These are phyloP conservation scores for Hylaeus volcanicus DNA, from an alignment of 1,140 invertebrate genomes.

Conservation along the genomic window DNA sequence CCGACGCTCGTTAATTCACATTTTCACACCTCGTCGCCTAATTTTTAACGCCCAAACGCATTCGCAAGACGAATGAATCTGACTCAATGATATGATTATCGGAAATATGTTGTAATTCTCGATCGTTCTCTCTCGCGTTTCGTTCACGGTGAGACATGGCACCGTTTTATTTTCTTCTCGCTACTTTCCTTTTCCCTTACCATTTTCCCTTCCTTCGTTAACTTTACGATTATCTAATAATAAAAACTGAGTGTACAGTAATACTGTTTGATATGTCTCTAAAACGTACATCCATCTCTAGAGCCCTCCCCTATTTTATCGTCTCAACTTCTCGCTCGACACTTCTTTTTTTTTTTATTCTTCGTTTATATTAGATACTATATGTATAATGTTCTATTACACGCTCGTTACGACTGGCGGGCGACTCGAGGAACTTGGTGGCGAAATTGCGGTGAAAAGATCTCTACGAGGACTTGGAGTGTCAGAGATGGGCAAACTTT, in stretches of 20 bases:
- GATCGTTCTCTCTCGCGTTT: neutral
- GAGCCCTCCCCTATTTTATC: constrained; percentile 31
- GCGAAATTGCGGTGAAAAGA: constrained; percentile 21
- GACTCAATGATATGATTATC: constrained; percentile 73
- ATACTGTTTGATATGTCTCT: constrained; percentile 80
- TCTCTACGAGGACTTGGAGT: no score
- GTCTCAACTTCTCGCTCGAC: neutral
- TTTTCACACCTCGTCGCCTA: neutral
- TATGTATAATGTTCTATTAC: constrained; percentile 48
- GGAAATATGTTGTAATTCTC: constrained; percentile 66
- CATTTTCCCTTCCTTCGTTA: neutral
- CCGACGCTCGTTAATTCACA: no score
- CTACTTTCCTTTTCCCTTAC: constrained; percentile 1
- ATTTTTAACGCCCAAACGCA: neutral
- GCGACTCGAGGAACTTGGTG: constrained; percentile 61
- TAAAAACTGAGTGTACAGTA: constrained; percentile 76
- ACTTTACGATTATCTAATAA: constrained; percentile 63
- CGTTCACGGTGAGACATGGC: neutral
- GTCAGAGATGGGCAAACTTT: no score
- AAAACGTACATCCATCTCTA: constrained; percentile 67
- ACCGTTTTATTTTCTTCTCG: neutral
- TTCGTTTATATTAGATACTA: constrained; percentile 66
- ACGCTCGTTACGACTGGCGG: constrained; percentile 54
- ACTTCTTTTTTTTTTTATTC: constrained; percentile 15
- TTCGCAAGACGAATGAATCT: constrained; percentile 4